Evolutionary conservation across 2,113 vertebrate genomes (phyloP), one percentile per base, ranked within the genome.

Genomic region (Helogale parvula): DNA sequence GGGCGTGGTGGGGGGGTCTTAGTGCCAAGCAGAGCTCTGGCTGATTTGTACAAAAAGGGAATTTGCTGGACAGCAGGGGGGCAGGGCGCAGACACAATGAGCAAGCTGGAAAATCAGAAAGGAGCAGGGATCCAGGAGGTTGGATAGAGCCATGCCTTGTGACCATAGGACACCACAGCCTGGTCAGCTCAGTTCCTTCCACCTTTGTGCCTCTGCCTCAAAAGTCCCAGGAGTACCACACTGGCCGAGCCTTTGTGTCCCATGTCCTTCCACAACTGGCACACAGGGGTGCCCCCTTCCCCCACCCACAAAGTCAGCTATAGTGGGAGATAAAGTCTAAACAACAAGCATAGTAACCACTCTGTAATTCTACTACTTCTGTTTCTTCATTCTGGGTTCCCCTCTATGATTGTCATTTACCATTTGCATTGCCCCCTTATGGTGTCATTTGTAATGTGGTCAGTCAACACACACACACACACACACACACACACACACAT

Each of bases 201-300:
- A 4, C 57, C n/a, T 92, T 52, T 2, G 7, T 77, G 38, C 60
- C 66, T 60, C 27, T 69, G 50, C 57, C 57, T 97, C 79, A 29
- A 0, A 84, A 82, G 23, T 69, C 83, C 31, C 27, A 15, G 35
- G 45, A 60, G 11, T 57, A 54, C 68, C n/a, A 17, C 66, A 57
- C 83, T 33, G 41, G 35, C 57, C n/a, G 19, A 10, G 7, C 0
- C 17, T 57, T 33, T 27, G 14, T 54, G 35, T 45, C 71, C 21
- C 31, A 1, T 21, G 2, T 71, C 52, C 29, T 81, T 81, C 84
- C 1, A 23, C 10, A 16, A 7, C 60, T 60, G 63, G 19, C 41
- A 41, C 31, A 17, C 8, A 0, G 0, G 14, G 38, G 21, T n/a
- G 13, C 5, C 3, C 8, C 29, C 29, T 1, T 1, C 23, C 33